phyloP scores from a whole-genome alignment of 2,797 vertebrate species.

The Aphelocoma californica region DNA sequence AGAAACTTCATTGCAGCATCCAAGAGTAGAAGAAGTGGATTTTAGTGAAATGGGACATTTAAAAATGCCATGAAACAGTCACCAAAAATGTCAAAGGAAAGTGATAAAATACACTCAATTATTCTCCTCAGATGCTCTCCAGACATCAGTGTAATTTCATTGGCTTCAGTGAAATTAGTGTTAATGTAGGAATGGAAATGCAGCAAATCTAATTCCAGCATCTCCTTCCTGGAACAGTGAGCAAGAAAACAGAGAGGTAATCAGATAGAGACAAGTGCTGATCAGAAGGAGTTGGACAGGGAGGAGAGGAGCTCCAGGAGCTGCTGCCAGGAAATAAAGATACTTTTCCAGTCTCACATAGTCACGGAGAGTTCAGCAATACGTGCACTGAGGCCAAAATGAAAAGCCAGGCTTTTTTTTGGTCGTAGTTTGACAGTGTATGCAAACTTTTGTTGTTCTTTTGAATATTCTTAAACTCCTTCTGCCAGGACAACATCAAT shows the following conservation, averaged over 20 bases:
- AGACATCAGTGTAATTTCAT: slow-evolving; percentile 43
- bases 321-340: slow-evolving; percentile 39
- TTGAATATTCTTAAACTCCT: background rate
- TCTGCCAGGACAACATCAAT: background rate
- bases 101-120: slow-evolving; percentile 50
- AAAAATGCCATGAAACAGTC: background rate
- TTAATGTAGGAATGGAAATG: slow-evolving; percentile 61
- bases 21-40: background rate
- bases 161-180: slow-evolving; percentile 58
- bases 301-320: background rate
- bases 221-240: slow-evolving; percentile 56
- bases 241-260: slow-evolving; percentile 39
- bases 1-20: background rate
- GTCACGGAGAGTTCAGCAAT: background rate
- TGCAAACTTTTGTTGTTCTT: background rate
- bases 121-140: slow-evolving; percentile 46
- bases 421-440: fast-evolving
- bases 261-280: slow-evolving; percentile 53
- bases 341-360: background rate
- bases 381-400: background rate
- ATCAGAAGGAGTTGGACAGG: slow-evolving; percentile 5
- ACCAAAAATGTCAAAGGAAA: background rate
- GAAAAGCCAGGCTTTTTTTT: background rate
- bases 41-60: background rate
- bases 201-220: slow-evolving; percentile 45